These are phyloP conservation scores for Pandion haliaetus DNA, from an alignment of 2,113 vertebrate species.

Conservation along the genomic window DNA sequence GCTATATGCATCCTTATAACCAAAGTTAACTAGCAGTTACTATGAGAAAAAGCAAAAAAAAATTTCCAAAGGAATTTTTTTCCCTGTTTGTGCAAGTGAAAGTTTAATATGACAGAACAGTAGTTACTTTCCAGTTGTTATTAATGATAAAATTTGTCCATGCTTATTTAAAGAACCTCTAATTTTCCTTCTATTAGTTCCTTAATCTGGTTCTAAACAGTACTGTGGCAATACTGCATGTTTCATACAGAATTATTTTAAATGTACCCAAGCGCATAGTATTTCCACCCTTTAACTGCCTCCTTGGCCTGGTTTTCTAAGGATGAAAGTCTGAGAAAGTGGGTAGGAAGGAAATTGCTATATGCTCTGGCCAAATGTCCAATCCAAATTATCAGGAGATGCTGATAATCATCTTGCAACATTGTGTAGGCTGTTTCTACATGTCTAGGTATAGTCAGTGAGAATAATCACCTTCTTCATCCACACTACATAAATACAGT, in stretches of 20 bases:
- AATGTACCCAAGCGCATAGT: background rate
- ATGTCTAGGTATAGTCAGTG: background rate
- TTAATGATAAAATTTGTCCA: background rate
- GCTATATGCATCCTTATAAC: background rate
- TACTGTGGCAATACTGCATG: background rate
- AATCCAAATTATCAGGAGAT: background rate
- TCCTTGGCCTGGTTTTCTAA: background rate
- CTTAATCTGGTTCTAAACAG: background rate
- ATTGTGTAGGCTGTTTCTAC: background rate
- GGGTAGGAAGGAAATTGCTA: background rate
- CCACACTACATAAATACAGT: background rate
- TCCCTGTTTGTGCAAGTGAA: background rate
- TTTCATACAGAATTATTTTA: background rate
- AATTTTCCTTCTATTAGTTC: background rate
- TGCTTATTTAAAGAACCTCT: background rate
- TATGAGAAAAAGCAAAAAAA: background rate
- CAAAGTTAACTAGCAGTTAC: background rate
- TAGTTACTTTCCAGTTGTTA: background rate
- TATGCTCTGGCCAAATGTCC: background rate
- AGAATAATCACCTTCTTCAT: background rate
- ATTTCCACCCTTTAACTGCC: background rate
- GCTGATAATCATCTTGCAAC: background rate
- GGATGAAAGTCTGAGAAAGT: background rate
- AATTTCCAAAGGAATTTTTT: background rate
- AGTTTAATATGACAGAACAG: background rate